phyloP scores from a whole-genome alignment of 2,113 vertebrate species.

The Menidia beryllina region DNA sequence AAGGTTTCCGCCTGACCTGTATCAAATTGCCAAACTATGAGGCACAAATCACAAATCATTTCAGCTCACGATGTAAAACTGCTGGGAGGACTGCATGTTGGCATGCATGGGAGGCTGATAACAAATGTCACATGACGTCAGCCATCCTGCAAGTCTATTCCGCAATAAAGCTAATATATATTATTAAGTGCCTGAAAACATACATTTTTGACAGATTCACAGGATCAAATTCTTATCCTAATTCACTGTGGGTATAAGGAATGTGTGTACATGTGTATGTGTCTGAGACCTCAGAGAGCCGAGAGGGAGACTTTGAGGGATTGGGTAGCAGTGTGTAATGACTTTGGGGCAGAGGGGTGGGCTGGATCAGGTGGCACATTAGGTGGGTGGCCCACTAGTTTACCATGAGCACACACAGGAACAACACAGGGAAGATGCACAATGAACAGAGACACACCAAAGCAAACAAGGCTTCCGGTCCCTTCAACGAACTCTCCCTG shows the following conservation, averaged over 20 bases:
- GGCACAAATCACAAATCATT: no score
- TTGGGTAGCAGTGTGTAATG: constrained; percentile 66
- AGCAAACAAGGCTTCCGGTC: constrained; percentile 12
- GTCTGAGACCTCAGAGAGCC: constrained; percentile 34
- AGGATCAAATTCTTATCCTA: background rate
- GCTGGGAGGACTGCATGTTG: background rate
- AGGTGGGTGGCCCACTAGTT: constrained; percentile 58
- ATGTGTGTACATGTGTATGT: constrained; percentile 16
- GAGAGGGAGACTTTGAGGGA: constrained; percentile 31
- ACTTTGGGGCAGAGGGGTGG: constrained; percentile 52
- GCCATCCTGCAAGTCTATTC: background rate
- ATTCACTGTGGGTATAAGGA: background rate
- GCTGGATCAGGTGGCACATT: constrained; percentile 72
- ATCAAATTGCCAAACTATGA: no score
- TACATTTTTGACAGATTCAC: background rate
- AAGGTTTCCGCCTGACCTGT: no score
- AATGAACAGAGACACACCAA: constrained; percentile 8
- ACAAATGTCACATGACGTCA: background rate
- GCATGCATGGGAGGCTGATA: background rate
- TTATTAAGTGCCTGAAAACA: constrained; percentile 7
- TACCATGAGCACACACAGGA: constrained; percentile 12
- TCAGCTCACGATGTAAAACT: no score
- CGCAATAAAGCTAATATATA: background rate
- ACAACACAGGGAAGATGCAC: constrained; percentile 3
- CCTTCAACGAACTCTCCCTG: background rate